Conservation (phyloP, 2,113 vertebrate genomes). For the Pachycephala philippinensis region DNA sequence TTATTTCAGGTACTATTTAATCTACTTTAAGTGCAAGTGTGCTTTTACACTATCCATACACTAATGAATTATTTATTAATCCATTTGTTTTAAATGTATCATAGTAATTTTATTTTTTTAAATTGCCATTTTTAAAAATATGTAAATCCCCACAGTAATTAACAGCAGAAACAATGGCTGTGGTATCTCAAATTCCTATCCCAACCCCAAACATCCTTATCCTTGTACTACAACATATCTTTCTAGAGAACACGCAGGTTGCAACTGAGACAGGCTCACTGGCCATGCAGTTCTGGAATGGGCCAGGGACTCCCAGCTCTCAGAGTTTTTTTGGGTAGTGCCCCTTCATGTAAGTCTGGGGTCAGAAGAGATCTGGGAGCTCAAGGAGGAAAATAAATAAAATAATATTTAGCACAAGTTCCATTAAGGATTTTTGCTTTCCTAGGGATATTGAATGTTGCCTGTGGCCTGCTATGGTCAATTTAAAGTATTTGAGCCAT, state of each 20-base stretch:
- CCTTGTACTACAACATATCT: not conserved
- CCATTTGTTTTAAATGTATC: not conserved
- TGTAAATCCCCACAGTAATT: not conserved
- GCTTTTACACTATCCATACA: not conserved
- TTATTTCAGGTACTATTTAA: not conserved
- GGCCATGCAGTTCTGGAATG: not conserved
- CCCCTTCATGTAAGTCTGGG: rapidly evolving
- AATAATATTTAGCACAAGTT: not conserved
- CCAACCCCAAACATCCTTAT: not conserved
- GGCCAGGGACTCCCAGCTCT: not conserved
- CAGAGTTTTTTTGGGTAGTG: not conserved
- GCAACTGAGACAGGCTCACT: not conserved
- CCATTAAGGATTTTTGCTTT: not conserved
- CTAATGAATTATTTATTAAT: not conserved
- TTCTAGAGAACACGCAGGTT: not conserved
- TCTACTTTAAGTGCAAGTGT: not conserved
- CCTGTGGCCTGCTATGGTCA: not conserved
- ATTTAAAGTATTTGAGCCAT: not conserved
- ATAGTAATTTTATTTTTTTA: not conserved
- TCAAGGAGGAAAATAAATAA: not conserved
- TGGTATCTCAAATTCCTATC: not conserved
- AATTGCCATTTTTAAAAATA: not conserved
- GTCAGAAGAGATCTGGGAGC: not conserved
- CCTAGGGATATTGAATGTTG: not conserved
- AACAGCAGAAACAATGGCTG: not conserved